Evolutionary conservation across 2,797 vertebrate genomes (phyloP).

Genomic region (Spinus olivaceus): DNA sequence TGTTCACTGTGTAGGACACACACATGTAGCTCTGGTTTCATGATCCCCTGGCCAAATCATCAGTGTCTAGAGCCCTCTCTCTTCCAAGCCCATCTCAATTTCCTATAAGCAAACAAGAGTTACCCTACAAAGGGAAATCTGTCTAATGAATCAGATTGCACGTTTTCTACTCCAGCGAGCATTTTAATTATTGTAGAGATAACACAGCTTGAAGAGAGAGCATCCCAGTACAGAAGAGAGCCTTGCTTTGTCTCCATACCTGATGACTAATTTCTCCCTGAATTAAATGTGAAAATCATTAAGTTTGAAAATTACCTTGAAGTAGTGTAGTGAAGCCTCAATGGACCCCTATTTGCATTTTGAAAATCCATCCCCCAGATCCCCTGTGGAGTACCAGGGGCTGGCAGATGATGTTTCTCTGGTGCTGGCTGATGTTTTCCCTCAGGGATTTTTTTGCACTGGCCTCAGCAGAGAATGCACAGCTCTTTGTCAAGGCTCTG

Average conservation of each 20-base stretch:
- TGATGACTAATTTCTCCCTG: slow-evolving; percentile 65
- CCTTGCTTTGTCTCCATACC: slow-evolving; percentile 66
- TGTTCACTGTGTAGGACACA: neutral
- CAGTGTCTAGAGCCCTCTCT: neutral
- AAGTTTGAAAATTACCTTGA: slow-evolving; percentile 56
- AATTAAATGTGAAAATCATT: slow-evolving; percentile 73
- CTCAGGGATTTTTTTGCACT: neutral
- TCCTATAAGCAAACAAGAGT: neutral
- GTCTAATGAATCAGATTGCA: slow-evolving; percentile 63
- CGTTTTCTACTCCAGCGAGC: slow-evolving; percentile 65
- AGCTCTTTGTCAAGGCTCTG: neutral
- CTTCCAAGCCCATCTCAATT: neutral
- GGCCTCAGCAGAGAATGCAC: neutral
- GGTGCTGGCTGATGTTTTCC: neutral
- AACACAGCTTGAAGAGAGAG: slow-evolving; percentile 62
- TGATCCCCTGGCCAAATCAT: neutral
- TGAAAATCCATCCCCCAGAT: slow-evolving; percentile 2
- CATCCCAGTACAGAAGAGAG: slow-evolving; percentile 42
- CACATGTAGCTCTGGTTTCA: neutral
- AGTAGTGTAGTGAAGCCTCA: slow-evolving; percentile 30
- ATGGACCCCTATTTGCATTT: slow-evolving; percentile 26
- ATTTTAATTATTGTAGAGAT: slow-evolving; percentile 74
- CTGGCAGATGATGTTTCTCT: slow-evolving; percentile 26
- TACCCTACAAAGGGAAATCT: slow-evolving; percentile 40
- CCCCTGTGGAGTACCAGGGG: neutral